These are phyloP conservation scores for Micropterix aruncella DNA, from an alignment of 2,888 invertebrate species.

Conservation along the genomic window DNA sequence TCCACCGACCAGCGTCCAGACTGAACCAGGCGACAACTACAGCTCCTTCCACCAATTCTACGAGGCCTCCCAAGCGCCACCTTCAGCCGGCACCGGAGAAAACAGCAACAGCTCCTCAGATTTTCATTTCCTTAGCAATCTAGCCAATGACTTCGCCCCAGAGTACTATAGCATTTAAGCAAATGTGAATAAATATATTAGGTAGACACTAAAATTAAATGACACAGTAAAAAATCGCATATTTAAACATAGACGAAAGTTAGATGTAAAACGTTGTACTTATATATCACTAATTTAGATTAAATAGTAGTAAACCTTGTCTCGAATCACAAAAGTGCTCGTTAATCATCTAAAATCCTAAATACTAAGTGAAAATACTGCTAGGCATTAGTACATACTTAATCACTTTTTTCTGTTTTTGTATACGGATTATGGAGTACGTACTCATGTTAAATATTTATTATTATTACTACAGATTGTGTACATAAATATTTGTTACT, in stretches of 20 bases:
- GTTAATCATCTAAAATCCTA: no score
- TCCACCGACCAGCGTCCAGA: constrained; percentile 40
- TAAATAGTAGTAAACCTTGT: not conserved
- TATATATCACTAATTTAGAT: not conserved
- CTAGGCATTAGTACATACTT: no score
- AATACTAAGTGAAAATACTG: no score
- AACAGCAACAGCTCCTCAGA: constrained; percentile 88
- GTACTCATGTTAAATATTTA: not conserved
- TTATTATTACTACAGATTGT: not conserved
- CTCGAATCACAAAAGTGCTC: not conserved
- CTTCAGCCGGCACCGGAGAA: constrained; percentile 39
- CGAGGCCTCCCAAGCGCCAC: constrained; percentile 36
- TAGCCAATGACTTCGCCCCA: constrained; percentile 85
- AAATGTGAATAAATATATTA: not conserved
- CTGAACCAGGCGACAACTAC: constrained; percentile 50
- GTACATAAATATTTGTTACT: not conserved
- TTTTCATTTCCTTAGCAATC: constrained; percentile 84
- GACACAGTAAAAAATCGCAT: no score
- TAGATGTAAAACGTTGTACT: not conserved
- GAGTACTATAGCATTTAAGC: constrained; percentile 66
- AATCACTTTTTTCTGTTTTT: no score
- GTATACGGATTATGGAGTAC: no score
- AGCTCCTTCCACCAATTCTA: constrained; percentile 61
- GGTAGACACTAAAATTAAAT: no score
- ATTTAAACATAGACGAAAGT: no score